These are phyloP conservation scores for Strigamia crassipes DNA, from an alignment of 2,888 invertebrate species.

Conservation along the genomic window DNA sequence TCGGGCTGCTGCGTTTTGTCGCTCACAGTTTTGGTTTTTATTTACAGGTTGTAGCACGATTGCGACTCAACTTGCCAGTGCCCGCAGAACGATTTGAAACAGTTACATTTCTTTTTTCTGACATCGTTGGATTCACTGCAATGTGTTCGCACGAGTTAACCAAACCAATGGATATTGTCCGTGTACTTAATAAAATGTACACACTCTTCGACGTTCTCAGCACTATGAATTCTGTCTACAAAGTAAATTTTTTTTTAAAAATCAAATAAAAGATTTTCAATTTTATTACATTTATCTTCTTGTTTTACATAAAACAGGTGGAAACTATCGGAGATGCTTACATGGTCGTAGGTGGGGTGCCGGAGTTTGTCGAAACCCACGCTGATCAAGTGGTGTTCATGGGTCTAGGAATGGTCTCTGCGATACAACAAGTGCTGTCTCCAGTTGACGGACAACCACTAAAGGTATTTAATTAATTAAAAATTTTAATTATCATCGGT, in stretches of 20 bases:
- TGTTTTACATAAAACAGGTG: conserved; percentile 52
- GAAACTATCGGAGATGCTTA: conserved; percentile 57
- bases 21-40: not conserved
- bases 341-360: conserved; percentile 56
- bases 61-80: conserved; percentile 36
- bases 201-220: conserved; percentile 92
- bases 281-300: no score
- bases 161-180: conserved; percentile 93
- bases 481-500: not conserved
- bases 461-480: conserved; percentile 48
- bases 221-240: conserved; percentile 90
- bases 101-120: conserved; percentile 94
- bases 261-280: not conserved
- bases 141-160: conserved; percentile 83
- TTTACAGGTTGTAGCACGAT: conserved; percentile 25
- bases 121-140: conserved; percentile 94
- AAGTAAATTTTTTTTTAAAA: no score
- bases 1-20: no score
- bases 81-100: conserved; percentile 64
- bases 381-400: conserved; percentile 54
- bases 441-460: conserved; percentile 55
- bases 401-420: conserved; percentile 55
- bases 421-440: conserved; percentile 54
- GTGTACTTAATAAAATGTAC: conserved; percentile 89
- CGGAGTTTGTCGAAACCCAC: conserved; percentile 54